Conservation (phyloP, 37 sponge, comb jelly and placozoan genomes). For the Aplysina aerophoba region DNA sequence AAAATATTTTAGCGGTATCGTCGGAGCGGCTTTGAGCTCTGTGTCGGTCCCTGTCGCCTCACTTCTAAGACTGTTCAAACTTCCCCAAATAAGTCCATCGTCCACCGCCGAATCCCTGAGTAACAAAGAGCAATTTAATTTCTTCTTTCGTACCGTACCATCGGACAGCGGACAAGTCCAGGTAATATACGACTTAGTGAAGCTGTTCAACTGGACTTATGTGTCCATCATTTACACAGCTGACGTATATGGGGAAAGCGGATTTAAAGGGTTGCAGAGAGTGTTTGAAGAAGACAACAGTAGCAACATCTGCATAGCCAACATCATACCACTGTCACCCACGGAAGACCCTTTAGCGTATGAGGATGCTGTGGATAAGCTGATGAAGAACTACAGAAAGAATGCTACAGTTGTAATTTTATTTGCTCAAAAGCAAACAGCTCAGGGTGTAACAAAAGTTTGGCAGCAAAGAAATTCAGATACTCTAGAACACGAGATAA, state of each 20-base stretch:
- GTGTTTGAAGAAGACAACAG: no score
- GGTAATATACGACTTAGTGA: slow-evolving; percentile 36
- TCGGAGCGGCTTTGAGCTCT: slow-evolving; percentile 22
- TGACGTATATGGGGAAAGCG: slow-evolving; percentile 6
- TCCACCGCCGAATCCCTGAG: slow-evolving; percentile 26
- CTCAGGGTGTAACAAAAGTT: no score
- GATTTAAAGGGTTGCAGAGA: neutral
- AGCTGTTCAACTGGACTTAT: slow-evolving; percentile 19
- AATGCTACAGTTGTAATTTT: no score
- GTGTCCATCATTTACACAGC: neutral
- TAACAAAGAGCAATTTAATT: slow-evolving; percentile 5
- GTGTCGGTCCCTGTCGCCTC: slow-evolving; percentile 24
- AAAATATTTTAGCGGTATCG: neutral
- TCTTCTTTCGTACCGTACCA: slow-evolving; percentile 37
- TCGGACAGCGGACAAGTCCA: slow-evolving; percentile 27
- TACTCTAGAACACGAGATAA: no score
- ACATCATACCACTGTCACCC: no score
- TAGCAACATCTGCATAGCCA: no score
- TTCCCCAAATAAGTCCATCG: slow-evolving; percentile 40
- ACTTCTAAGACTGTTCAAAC: slow-evolving; percentile 15
- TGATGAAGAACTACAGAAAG: no score
- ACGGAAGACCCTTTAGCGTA: no score
- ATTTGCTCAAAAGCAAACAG: neutral
- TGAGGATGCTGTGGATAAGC: no score
- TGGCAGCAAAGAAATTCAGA: no score